Conservation (phyloP, 2,113 vertebrate species). For the Agapornis roseicollis region DNA sequence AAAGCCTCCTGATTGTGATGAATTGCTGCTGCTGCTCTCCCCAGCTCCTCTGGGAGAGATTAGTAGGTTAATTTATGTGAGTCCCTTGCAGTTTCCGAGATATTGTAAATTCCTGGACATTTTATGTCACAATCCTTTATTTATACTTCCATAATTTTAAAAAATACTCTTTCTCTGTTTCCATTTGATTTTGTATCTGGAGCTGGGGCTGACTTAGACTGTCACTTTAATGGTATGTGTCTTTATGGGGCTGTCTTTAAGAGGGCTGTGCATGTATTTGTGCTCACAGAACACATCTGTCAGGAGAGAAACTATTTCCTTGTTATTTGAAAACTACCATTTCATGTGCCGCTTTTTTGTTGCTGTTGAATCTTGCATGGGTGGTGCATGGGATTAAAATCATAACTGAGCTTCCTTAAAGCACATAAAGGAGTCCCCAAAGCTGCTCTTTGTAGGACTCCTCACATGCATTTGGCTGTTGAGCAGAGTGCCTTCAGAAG, state of each 20-base stretch:
- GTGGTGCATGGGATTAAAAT: neutral
- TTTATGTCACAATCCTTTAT: neutral
- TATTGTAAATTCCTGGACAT: neutral
- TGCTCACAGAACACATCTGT: neutral
- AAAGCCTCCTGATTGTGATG: neutral
- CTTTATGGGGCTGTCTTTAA: neutral
- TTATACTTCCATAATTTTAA: neutral
- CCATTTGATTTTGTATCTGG: neutral
- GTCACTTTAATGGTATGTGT: neutral
- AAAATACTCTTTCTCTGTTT: constrained; percentile 14
- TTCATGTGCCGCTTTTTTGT: neutral
- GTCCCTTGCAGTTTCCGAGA: neutral
- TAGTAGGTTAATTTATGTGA: constrained; percentile 1
- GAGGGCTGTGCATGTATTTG: neutral
- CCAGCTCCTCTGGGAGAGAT: neutral
- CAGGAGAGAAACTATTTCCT: neutral
- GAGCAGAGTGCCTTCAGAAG: neutral
- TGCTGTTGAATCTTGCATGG: neutral
- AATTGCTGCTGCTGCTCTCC: neutral
- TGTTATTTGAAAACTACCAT: neutral
- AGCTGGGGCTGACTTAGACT: neutral
- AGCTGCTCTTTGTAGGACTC: neutral
- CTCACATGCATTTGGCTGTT: neutral
- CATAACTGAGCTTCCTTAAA: neutral
- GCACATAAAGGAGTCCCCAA: neutral